Percentiles rank a stretch among this genome's conserved stretches.
phyloP scores from a whole-genome alignment of 2,797 vertebrate genomes.

The Tangara arthus region DNA sequence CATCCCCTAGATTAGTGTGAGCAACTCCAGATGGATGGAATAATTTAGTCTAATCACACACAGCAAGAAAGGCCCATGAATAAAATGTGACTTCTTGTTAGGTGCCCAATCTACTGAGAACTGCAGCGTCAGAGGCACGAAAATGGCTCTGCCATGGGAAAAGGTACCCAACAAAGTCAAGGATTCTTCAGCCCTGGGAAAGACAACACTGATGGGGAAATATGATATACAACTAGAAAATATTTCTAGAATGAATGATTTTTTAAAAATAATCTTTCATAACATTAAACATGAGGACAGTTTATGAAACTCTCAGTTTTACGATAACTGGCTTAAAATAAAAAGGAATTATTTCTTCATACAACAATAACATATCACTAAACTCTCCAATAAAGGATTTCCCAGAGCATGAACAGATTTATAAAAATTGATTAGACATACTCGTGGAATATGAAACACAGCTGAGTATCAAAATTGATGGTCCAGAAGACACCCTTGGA shows the following conservation, averaged over 20 bases:
- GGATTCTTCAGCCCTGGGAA: not conserved
- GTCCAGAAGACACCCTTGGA: not conserved
- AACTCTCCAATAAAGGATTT: not conserved
- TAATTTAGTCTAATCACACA: not conserved
- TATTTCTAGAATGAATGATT: not conserved
- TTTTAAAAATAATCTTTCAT: not conserved
- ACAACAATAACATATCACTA: not conserved
- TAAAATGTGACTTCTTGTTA: not conserved
- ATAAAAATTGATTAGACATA: not conserved
- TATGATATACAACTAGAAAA: not conserved
- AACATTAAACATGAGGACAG: rapidly evolving
- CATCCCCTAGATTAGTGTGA: not conserved
- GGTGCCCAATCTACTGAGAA: not conserved
- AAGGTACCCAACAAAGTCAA: not conserved
- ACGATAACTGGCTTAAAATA: not conserved
- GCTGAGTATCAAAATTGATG: not conserved
- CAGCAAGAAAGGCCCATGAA: not conserved
- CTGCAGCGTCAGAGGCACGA: not conserved
- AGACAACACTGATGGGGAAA: not conserved
- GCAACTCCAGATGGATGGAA: not conserved
- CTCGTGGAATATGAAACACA: not conserved
- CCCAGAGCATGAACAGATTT: not conserved
- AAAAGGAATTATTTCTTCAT: not conserved
- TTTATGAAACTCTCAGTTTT: not conserved
- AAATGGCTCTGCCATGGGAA: not conserved